phyloP scores from a whole-genome alignment of 2,113 vertebrate genomes.

The Ramphastos sulfuratus region DNA sequence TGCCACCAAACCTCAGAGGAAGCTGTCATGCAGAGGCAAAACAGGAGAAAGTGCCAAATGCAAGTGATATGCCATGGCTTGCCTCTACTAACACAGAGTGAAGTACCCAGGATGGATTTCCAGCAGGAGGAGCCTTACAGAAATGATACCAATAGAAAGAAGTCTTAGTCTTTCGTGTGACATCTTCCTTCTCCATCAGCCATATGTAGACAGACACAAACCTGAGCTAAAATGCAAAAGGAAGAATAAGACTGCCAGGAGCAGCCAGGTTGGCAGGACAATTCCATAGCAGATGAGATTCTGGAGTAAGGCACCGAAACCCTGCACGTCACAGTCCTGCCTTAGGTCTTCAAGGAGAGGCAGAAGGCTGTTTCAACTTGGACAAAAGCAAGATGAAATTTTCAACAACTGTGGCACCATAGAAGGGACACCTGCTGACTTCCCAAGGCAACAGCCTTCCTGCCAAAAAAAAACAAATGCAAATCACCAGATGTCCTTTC shows the following conservation, averaged over 20 bases:
- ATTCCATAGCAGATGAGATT: not conserved
- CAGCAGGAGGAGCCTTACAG: not conserved
- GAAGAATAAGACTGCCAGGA: not conserved
- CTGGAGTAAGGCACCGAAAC: not conserved
- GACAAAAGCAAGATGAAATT: not conserved
- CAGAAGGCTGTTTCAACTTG: not conserved
- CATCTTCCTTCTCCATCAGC: not conserved
- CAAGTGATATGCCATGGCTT: not conserved
- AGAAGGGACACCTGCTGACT: not conserved
- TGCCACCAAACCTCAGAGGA: not conserved
- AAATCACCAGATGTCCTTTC: not conserved
- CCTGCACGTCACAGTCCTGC: not conserved
- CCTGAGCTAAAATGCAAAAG: not conserved
- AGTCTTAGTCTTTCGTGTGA: not conserved
- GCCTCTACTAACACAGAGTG: not conserved
- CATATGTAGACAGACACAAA: not conserved
- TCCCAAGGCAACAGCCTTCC: not conserved
- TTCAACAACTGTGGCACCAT: not conserved
- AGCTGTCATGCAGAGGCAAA: not conserved
- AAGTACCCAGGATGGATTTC: not conserved
- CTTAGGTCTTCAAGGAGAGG: not conserved
- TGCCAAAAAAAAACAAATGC: not conserved
- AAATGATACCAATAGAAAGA: not conserved
- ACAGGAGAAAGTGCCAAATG: not conserved
- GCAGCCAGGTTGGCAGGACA: not conserved